Evolutionary conservation across 1,140 invertebrate species (phyloP).

Genomic region (Saxidomus purpurata): DNA sequence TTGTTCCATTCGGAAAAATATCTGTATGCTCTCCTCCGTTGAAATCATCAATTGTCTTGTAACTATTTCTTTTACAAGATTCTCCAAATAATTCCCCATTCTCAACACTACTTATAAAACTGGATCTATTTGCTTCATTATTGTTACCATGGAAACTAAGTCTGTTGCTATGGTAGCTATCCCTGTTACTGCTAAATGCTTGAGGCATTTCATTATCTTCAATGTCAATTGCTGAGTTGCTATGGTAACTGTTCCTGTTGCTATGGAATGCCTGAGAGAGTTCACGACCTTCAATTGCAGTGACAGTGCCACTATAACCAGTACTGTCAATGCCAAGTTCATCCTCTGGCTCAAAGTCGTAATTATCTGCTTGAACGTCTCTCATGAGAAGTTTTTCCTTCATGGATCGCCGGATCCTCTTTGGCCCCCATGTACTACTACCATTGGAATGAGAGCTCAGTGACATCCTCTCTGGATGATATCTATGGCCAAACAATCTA

Average conservation of each 20-base stretch:
- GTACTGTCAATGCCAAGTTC: slow-evolving; percentile 66
- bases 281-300: slow-evolving; percentile 44
- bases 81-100: slow-evolving; percentile 39
- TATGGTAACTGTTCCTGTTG: slow-evolving; percentile 58
- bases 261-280: slow-evolving; percentile 59
- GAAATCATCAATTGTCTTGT: not conserved
- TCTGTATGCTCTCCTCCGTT: not conserved
- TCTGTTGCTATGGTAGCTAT: slow-evolving; percentile 33
- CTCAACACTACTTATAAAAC: slow-evolving; percentile 46
- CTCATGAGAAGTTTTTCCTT: slow-evolving; percentile 76
- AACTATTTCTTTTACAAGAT: slow-evolving; percentile 23
- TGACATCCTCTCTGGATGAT: slow-evolving; percentile 73
- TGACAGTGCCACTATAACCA: slow-evolving; percentile 50
- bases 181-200: slow-evolving; percentile 34
- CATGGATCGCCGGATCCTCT: slow-evolving; percentile 68
- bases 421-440: slow-evolving; percentile 56
- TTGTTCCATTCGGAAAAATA: slow-evolving; percentile 34
- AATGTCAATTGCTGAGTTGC: slow-evolving; percentile 27
- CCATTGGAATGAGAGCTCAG: slow-evolving; percentile 66
- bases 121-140: slow-evolving; percentile 35
- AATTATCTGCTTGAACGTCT: slow-evolving; percentile 60
- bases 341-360: slow-evolving; percentile 50
- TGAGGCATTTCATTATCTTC: slow-evolving; percentile 25
- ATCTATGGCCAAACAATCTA: slow-evolving; percentile 67
- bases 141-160: not conserved